These are phyloP conservation scores for Antheraea assamensis DNA, from an alignment of 2,888 invertebrate species.

Conservation along the genomic window DNA sequence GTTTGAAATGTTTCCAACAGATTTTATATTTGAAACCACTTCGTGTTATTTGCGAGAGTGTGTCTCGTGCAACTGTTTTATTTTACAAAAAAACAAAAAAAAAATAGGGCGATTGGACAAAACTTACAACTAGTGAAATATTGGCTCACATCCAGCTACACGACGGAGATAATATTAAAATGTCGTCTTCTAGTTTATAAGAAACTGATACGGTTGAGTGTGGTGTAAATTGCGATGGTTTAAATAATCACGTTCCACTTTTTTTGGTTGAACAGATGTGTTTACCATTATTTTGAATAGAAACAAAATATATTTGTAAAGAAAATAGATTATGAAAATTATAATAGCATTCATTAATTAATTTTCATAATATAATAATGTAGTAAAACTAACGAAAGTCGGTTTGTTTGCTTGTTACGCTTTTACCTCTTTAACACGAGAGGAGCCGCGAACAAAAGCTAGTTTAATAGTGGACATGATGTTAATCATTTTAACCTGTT, in stretches of 20 bases:
- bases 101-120: conserved; percentile 82
- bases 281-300: neutral
- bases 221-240: conserved; percentile 18
- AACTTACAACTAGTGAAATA: conserved; percentile 68
- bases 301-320: neutral
- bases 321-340: neutral
- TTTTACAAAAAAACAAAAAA: conserved; percentile 58
- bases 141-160: conserved; percentile 72
- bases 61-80: conserved; percentile 74
- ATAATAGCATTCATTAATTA: neutral
- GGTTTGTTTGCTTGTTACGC: no score
- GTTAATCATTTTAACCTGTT: neutral
- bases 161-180: conserved; percentile 70
- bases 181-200: conserved; percentile 49
- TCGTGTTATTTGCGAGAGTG: conserved; percentile 44
- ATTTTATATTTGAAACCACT: conserved; percentile 31
- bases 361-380: neutral
- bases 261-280: neutral
- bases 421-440: no score
- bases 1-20: conserved; percentile 22
- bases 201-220: conserved; percentile 12
- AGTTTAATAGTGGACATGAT: neutral
- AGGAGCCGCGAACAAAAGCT: no score
- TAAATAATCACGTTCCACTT: neutral
- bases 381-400: no score